Evolutionary conservation across 2,888 invertebrate species (phyloP).

Genomic region (Lasioglossum villosulum): DNA sequence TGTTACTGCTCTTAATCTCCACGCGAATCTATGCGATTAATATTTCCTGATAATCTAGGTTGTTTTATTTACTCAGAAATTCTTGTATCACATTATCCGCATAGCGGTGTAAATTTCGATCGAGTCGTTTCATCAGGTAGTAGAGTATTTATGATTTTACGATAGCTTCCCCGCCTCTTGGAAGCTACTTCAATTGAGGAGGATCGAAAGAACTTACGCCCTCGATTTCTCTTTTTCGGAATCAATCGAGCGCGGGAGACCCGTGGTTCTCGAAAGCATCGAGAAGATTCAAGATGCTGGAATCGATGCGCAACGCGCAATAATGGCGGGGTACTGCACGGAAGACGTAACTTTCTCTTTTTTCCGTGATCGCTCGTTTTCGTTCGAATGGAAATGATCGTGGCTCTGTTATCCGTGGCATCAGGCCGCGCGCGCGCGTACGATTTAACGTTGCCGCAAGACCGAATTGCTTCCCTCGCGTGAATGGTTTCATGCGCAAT

Average conservation of each 20-base stretch:
- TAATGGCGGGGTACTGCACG: slow-evolving; percentile 13
- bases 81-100: neutral
- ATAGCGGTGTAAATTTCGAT: neutral
- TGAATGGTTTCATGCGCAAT: slow-evolving; percentile 50
- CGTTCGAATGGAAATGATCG: slow-evolving; percentile 27
- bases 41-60: neutral
- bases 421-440: slow-evolving; percentile 15
- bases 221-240: neutral
- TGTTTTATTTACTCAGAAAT: neutral
- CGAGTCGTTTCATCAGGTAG: neutral
- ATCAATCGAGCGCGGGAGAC: neutral
- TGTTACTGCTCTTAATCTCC: neutral
- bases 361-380: slow-evolving; percentile 14
- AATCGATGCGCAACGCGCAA: neutral
- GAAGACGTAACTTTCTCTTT: slow-evolving; percentile 20
- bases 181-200: neutral
- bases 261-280: neutral
- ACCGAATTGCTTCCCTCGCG: slow-evolving; percentile 44
- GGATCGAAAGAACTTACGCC: neutral
- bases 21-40: neutral
- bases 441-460: slow-evolving; percentile 50
- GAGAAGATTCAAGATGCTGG: neutral
- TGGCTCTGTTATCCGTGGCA: slow-evolving; percentile 42
- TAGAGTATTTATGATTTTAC: neutral
- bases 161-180: neutral